Evolutionary conservation across 2,797 vertebrate genomes (phyloP).

Genomic region (Enteromius unitaeniatus): DNA sequence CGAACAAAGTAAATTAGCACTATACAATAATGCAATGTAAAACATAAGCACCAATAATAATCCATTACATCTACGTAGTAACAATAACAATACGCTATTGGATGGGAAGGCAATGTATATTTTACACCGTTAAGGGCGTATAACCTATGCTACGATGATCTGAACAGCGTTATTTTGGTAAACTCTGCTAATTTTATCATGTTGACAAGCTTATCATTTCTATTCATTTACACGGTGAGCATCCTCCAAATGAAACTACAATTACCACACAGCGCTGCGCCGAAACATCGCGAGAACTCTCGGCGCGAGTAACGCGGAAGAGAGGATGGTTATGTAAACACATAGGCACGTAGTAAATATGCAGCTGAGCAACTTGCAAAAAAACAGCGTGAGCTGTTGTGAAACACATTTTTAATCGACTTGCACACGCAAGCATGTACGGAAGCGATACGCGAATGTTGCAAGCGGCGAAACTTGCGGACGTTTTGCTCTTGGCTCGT

Average conservation of each 20-base stretch:
- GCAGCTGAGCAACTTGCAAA: background rate
- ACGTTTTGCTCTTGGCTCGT: conserved; percentile 21
- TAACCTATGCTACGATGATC: background rate
- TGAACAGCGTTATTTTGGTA: background rate
- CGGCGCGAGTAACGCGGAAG: conserved; percentile 67
- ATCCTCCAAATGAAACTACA: conserved; percentile 70
- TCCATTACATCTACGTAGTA: background rate
- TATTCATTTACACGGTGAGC: background rate
- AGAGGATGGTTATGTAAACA: conserved; percentile 67
- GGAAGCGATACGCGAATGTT: background rate
- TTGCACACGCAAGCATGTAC: background rate
- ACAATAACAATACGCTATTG: background rate
- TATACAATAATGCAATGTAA: background rate
- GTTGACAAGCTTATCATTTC: background rate
- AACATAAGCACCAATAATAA: background rate
- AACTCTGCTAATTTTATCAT: background rate
- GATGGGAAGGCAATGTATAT: background rate
- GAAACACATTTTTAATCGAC: conserved; percentile 12
- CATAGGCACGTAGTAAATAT: conserved; percentile 53
- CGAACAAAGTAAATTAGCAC: background rate
- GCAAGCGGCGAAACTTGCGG: background rate
- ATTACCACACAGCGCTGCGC: conserved; percentile 57
- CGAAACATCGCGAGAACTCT: conserved; percentile 72
- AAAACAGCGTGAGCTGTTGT: conserved; percentile 1
- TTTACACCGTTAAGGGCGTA: background rate